Percentiles rank a stretch among this genome's conserved stretches.
Evolutionary conservation across 2,113 vertebrate species (phyloP).

Genomic region (Nothoprocta pentlandii): DNA sequence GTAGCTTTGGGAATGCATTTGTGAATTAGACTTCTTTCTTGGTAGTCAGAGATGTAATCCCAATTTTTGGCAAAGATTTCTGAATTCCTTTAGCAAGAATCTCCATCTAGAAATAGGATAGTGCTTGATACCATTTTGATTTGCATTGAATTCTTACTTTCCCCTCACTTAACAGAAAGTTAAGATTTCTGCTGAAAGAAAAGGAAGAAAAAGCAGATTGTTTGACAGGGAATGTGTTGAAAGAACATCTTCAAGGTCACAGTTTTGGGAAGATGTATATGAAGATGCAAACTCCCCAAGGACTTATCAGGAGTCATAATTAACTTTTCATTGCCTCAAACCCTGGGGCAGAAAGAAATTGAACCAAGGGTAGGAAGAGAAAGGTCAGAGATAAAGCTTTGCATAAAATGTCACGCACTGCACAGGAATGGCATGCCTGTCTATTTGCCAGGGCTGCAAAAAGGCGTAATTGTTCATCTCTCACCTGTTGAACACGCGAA

Average conservation of each 20-base stretch:
- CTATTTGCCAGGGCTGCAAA: neutral
- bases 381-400: conserved; percentile 53
- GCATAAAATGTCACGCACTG: conserved; percentile 27
- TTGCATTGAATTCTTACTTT: neutral
- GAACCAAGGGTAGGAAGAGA: conserved; percentile 38
- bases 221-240: neutral
- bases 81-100: neutral
- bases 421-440: neutral
- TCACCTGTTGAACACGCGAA: neutral
- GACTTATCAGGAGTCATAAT: conserved; percentile 46
- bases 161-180: neutral
- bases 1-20: neutral
- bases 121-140: neutral
- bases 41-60: neutral
- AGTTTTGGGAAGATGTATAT: neutral
- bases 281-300: neutral
- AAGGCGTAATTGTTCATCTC: conserved; percentile 1
- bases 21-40: neutral
- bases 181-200: neutral
- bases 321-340: conserved; percentile 49
- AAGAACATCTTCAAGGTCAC: conserved; percentile 5
- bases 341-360: conserved; percentile 53
- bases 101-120: neutral
- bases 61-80: neutral
- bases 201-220: neutral